A percentile compares a stretch with the other conserved stretches of the same genome.
Evolutionary conservation across 2,113 vertebrate species (phyloP).

Genomic region (Mus spicilegus): DNA sequence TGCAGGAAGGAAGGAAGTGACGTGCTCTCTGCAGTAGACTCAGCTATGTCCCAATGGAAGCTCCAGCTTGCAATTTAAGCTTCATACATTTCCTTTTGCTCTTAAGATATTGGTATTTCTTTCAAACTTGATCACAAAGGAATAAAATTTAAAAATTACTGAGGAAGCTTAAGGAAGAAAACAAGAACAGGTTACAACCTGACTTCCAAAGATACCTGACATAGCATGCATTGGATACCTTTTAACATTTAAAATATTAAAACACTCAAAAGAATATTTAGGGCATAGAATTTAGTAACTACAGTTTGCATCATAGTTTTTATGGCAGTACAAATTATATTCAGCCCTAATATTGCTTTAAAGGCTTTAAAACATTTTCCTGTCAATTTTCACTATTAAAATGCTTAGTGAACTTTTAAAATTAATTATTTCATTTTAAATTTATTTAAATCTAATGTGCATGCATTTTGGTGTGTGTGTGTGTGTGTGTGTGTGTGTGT

Average conservation of each 20-base stretch:
- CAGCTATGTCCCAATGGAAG: conserved; percentile 52
- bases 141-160: conserved; percentile 42
- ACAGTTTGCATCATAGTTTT: neutral
- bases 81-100: conserved; percentile 34
- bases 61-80: conserved; percentile 45
- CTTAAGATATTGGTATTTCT: neutral
- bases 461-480: neutral
- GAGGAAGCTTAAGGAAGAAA: conserved; percentile 42
- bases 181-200: neutral
- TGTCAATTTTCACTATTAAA: conserved; percentile 46
- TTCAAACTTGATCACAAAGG: conserved; percentile 37
- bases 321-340: neutral
- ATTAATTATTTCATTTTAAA: neutral
- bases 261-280: neutral
- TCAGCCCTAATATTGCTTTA: conserved; percentile 18
- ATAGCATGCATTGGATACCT: neutral
- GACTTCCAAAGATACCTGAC: neutral
- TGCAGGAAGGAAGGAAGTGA: conserved; percentile 53
- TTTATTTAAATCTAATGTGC: neutral
- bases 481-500: neutral
- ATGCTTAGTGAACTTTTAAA: conserved; percentile 21
- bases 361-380: conserved; percentile 40
- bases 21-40: conserved; percentile 26
- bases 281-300: neutral
- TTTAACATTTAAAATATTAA: neutral